Evolutionary conservation across 1,140 invertebrate genomes (phyloP), one percentile per base, ranked within the genome.

Genomic region (Pseudoatta argentina): DNA sequence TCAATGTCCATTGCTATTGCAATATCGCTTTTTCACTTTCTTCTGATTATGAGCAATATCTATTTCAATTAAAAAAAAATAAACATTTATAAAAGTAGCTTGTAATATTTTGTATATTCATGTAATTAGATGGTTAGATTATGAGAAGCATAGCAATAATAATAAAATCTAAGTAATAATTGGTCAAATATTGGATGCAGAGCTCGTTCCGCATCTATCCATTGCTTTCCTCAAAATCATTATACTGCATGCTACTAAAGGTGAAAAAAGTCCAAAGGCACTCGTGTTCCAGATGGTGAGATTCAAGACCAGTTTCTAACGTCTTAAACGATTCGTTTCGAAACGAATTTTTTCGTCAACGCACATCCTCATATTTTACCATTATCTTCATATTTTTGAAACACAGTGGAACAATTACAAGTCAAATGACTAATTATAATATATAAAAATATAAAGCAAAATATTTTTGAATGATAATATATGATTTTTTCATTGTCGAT

Each of bases 241-340:
- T 83, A 75, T 61, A 14, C 57, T 27, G 55, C 30, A 30, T 30
- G 66, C 18, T n/a, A 18, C 27, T 63, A 53, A 44, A 61, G 69
- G 39, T 57, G 79, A 82, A 83, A 75, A 24, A 75, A 24, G 69
- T 73, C 55, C 44, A 61, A 55, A 30, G 51, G 39, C 69, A 83
- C 69, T 48, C 79, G 71, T 83, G 69, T 83, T 55, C 79, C 79
- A 83, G 79, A 83, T 83, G 79, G 79, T 83, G 69, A 83, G 79
- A 83, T 27, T 72, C 55, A 53, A 75, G 67, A 83, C 79, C 79
- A 83, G 79, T 83, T 75, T 44, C n/a, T 73, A 75, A 72, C 79
- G n/a, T 61, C 39, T 67, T 48, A 18, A 61, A 34, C 79, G 69
- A 73, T 73, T 82, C 69, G 55, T 57, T 51, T 75, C 69, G 71